phyloP scores from a whole-genome alignment of 2,888 invertebrate genomes.

The Drosophila maculinotata region DNA sequence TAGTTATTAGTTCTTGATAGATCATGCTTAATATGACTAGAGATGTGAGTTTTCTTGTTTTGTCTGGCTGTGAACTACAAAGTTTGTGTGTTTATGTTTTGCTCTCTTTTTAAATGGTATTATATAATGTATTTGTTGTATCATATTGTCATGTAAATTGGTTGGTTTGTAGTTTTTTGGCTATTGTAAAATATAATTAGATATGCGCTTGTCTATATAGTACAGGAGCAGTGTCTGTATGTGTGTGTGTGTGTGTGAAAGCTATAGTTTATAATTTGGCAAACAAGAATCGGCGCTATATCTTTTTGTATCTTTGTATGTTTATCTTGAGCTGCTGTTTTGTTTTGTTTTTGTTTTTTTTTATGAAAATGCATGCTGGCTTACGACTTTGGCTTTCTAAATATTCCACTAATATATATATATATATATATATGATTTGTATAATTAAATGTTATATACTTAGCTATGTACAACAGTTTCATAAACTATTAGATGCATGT shows the following conservation, averaged over 20 bases:
- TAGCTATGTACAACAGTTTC: conserved; percentile 77
- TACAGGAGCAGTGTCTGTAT: conserved; percentile 54
- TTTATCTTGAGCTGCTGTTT: conserved; percentile 38
- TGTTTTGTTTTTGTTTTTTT: conserved; percentile 12
- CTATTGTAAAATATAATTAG: conserved; percentile 67
- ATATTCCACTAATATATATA: conserved; percentile 45
- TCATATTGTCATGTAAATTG: conserved; percentile 75
- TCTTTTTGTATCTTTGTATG: conserved; percentile 14
- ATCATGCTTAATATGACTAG: conserved; percentile 20
- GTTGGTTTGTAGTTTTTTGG: conserved; percentile 51
- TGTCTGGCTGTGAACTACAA: conserved; percentile 29
- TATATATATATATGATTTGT: conserved; percentile 36
- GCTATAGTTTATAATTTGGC: conserved; percentile 42
- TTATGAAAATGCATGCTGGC: conserved; percentile 77
- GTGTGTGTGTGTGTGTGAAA: conserved; percentile 22
- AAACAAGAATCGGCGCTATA: conserved; percentile 49
- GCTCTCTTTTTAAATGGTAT: conserved; percentile 6
- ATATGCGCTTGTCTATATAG: conserved; percentile 40
- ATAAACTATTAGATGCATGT: conserved; percentile 69
- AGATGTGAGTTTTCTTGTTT: conserved; percentile 16
- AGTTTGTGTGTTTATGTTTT: conserved; percentile 15
- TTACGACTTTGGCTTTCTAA: conserved; percentile 72
- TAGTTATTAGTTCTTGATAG: conserved; percentile 25
- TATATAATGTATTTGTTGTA: conserved; percentile 48
- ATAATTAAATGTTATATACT: conserved; percentile 44